Base-by-base conservation (phyloP, 1,140 invertebrate genomes). In the Eurosta solidaginis region DNA sequence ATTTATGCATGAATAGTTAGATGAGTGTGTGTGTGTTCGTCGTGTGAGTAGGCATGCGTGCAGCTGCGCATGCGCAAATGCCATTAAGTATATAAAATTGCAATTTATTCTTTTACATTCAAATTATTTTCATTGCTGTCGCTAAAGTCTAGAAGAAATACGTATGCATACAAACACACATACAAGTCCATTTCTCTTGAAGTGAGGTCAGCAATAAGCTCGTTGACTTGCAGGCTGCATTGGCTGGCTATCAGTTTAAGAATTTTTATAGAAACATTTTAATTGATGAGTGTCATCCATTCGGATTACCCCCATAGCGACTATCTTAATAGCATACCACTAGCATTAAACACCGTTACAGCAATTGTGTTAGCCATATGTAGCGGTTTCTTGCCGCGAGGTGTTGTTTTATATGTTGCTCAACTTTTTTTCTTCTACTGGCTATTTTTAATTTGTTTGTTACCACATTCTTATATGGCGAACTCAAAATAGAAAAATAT, bases 11-110 rank as follows among this genome's bases (percentile, higher is more conserved):
- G 29, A 12, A n/a, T 47, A n/a, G n/a, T 12, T 4, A n/a, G 14
- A 22, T 4, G 9, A 22, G n/a, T 52, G 49, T 52, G 22, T 22
- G 49, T 14, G 20, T 52, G 49, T 22, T 4, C n/a, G n/a, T n/a
- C n/a, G n/a, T n/a, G n/a, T n/a, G n/a, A n/a, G n/a, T n/a, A 20
- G 7, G 7, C 59, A 33, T 7, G 33, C 54, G n/a, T 25, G 5
- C 7, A 54, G 22, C 36, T 59, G 54, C 54, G 54, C 59, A 68
- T 68, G 59, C 59, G 59, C 59, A 42, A 40, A 22, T 68, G n/a
- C 59, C 33, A 68, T 68, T 68, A 68, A 68, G 5, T 22, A 17
- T 40, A 9, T 68, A 52, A 20, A 52, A 3, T 40, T 36, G n/a
- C 59, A 5, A 22, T 40, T 22, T 42, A 22, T 42, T 68, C 33